A percentile compares a stretch with the other conserved stretches of the same genome.
phyloP scores from a whole-genome alignment of 2,113 vertebrate genomes.

The Puntigrus tetrazona region DNA sequence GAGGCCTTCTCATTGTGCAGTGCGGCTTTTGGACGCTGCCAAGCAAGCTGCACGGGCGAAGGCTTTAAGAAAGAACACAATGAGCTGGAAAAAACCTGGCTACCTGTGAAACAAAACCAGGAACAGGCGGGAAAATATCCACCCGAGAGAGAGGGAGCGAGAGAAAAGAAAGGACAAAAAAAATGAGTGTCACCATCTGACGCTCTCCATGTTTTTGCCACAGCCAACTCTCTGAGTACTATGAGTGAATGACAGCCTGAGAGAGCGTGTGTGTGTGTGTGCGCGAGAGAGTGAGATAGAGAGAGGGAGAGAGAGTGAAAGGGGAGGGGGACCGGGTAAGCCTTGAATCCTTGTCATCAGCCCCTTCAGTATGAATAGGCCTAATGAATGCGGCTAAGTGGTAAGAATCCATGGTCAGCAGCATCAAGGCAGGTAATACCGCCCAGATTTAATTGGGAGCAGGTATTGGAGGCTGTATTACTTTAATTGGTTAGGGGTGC shows the following conservation, averaged over 20 bases:
- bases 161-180: constrained; percentile 56
- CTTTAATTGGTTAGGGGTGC: constrained; percentile 96
- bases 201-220: constrained; percentile 64
- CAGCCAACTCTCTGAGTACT: constrained; percentile 64
- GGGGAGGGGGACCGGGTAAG: constrained; percentile 64
- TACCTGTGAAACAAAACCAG: constrained; percentile 76
- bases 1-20: constrained; percentile 69
- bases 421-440: constrained; percentile 96
- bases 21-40: constrained; percentile 70
- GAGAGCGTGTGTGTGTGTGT: constrained; percentile 59
- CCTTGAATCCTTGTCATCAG: constrained; percentile 95
- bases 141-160: constrained; percentile 53
- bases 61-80: constrained; percentile 70
- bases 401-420: constrained; percentile 88
- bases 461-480: constrained; percentile 99
- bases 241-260: constrained; percentile 65
- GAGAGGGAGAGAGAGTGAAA: constrained; percentile 43
- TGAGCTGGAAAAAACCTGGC: constrained; percentile 58
- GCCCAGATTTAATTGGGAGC: constrained; percentile 98
- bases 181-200: constrained; percentile 57
- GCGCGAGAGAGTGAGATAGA: constrained; percentile 47
- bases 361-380: constrained; percentile 91
- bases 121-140: constrained; percentile 61
- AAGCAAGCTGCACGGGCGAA: constrained; percentile 67
- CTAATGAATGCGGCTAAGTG: constrained; percentile 93